Conservation (phyloP, 2,797 vertebrate genomes). For the Sciurus vulgaris region DNA sequence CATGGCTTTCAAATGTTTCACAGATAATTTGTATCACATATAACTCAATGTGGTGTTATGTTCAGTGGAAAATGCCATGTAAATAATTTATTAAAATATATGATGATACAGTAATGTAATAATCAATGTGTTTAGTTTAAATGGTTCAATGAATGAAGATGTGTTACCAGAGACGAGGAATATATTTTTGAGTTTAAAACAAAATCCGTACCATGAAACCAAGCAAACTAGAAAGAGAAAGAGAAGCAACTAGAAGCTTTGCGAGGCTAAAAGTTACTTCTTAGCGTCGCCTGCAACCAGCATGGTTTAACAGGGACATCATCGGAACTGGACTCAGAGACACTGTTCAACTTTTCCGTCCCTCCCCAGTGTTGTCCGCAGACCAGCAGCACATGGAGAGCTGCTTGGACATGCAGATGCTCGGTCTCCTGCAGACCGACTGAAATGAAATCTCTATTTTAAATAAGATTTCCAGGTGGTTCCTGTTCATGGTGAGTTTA, state of each 20-base stretch:
- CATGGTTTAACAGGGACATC: not conserved
- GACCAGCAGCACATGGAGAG: not conserved
- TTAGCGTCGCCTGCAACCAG: not conserved
- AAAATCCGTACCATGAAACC: constrained; percentile 23
- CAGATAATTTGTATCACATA: not conserved
- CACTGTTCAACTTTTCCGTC: not conserved
- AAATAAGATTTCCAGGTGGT: not conserved
- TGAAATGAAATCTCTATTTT: not conserved
- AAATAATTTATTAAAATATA: not conserved
- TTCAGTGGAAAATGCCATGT: not conserved
- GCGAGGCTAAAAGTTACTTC: not conserved
- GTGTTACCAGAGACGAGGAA: not conserved
- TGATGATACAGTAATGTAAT: not conserved
- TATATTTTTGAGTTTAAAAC: constrained; percentile 30
- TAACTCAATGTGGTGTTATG: not conserved
- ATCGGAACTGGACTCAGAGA: not conserved
- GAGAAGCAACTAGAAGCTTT: not conserved
- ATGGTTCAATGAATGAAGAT: not conserved
- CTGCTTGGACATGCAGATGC: not conserved
- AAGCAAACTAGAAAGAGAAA: not conserved
- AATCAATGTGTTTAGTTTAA: not conserved
- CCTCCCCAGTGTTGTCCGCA: rapidly evolving
- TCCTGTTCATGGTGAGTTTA: not conserved
- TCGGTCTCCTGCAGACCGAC: no score
- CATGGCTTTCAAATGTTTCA: not conserved